Base-by-base conservation (phyloP, 2,888 invertebrate species). In the Conistra vaccinii region DNA sequence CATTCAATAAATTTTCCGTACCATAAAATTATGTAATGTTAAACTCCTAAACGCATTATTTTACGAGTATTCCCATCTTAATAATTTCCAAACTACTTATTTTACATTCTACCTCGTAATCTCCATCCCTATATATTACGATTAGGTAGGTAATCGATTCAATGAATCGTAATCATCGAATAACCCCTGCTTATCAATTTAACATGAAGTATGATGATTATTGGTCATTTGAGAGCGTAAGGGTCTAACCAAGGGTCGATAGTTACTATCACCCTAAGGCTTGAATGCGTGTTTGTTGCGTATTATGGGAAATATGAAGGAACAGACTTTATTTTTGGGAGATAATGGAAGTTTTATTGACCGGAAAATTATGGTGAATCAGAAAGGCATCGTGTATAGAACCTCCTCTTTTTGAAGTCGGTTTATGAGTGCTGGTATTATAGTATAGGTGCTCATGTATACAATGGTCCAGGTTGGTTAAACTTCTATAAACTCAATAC, bases 141-240 rank as follows among this genome's bases (percentile, higher is more conserved):
- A 35, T 84, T 66, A 71, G 74, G 35, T 45, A 17, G 4, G 53
- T 78, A 86, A 87, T 82, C 79, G 81, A 69, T 86, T 76, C 72
- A 58, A 53, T 76, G 77, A 82, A 80, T 69, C 42, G 72, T 78
- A 76, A 71, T 53, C 70, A 66, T 58, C 45, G 55, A 79, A 76
- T 75, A 86, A 63, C 81, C 88, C 61, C 29, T 80, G 71, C 69
- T 87, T 86, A 87, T 80, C 87, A 88, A 87, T 88, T 87, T 85
- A 79, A 73, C 76, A 81, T 78, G 76, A 81, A 85, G 32, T 62
- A 77, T 75, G 67, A 51, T 83, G 80, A 84, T 87, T 86, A 83
- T 72, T 73, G 78, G 80, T 61, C 71, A 86, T 87, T 85, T 83
- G 62, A 68, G 69, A 55, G 63, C 55, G 32, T 42, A 61, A 62